Conservation (phyloP, 2,113 vertebrate genomes). For the Gallinago media region DNA sequence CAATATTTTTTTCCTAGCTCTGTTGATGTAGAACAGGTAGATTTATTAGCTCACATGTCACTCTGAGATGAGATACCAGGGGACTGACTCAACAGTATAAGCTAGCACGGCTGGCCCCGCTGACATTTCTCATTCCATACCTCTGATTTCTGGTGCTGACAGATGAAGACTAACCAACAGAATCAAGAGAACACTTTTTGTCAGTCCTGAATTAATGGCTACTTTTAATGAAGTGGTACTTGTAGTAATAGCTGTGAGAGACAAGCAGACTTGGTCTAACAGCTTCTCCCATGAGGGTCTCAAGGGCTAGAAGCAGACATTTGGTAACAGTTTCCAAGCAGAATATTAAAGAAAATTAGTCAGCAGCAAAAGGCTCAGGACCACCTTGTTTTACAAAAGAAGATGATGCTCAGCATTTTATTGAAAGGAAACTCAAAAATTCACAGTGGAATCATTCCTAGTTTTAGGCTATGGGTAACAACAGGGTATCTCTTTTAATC, state of each 20-base stretch:
- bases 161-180: background rate
- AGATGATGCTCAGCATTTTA: background rate
- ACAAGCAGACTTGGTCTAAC: background rate
- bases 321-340: background rate
- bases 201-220: background rate
- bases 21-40: background rate
- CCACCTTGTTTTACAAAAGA: background rate
- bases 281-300: accelerated
- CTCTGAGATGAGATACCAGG: background rate
- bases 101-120: background rate
- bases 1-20: background rate
- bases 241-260: background rate
- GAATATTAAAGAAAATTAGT: background rate
- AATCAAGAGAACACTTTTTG: background rate
- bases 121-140: background rate
- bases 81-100: background rate
- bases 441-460: background rate
- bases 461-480: background rate
- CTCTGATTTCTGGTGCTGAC: background rate
- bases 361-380: background rate
- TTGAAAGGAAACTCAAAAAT: background rate
- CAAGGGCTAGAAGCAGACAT: background rate
- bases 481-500: background rate
- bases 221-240: background rate
- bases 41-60: background rate